Evolutionary conservation across 2,113 vertebrate genomes (phyloP).

Genomic region (Ptilorrhoa leucosticta): DNA sequence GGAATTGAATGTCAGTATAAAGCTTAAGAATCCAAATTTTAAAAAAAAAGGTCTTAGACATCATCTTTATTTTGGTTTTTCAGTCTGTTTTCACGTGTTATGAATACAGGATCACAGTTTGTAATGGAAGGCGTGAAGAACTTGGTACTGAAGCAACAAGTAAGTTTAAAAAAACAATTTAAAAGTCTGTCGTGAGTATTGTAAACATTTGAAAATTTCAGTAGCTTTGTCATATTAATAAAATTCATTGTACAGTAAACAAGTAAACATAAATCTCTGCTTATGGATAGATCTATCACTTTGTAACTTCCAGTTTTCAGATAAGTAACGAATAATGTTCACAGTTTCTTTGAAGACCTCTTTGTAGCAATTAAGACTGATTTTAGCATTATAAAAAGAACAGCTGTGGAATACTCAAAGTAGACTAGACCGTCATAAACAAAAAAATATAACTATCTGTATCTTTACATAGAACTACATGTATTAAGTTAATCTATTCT

Average conservation of each 20-base stretch:
- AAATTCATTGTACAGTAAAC: background rate
- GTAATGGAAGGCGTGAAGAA: slow-evolving; percentile 99
- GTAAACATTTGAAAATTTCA: background rate
- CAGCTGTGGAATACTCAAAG: background rate
- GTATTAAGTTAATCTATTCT: background rate
- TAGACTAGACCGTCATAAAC: background rate
- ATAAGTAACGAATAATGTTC: background rate
- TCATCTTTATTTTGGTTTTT: slow-evolving; percentile 23
- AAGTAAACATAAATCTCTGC: background rate
- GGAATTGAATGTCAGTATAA: background rate
- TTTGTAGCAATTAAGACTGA: background rate
- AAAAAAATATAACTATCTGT: background rate
- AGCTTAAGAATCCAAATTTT: background rate
- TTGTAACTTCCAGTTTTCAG: background rate
- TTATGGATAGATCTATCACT: background rate
- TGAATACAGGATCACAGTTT: slow-evolving; percentile 97
- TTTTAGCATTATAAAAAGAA: background rate
- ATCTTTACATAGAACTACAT: background rate
- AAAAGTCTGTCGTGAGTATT: background rate
- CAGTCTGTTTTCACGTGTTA: slow-evolving; percentile 94
- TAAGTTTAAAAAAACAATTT: slow-evolving; percentile 63
- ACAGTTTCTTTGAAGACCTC: background rate
- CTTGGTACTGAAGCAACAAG: slow-evolving; percentile 95
- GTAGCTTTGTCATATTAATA: background rate
- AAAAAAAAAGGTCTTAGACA: background rate